Conservation (phyloP, 64 coral and sea anemone species). For the Dendrophyllia cribrosa region DNA sequence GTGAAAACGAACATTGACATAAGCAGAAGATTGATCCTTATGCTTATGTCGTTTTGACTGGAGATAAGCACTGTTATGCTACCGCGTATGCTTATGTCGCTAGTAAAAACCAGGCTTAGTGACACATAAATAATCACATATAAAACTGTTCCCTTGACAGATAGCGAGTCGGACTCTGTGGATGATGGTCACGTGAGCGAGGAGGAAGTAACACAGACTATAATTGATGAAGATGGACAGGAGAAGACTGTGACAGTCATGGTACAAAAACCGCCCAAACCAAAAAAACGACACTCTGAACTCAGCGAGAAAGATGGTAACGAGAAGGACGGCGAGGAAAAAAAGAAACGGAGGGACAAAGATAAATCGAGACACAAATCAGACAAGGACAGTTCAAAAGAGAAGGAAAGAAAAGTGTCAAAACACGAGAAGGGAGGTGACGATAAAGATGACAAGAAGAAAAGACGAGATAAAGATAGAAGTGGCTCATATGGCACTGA, state of each 20-base stretch:
- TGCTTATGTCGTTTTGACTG: too few species aligned
- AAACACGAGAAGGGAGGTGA: constrained; percentile 67
- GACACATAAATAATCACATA: background rate
- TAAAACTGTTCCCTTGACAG: background rate
- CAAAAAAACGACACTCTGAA: background rate
- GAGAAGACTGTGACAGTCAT: constrained; percentile 88
- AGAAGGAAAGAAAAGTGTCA: constrained; percentile 73
- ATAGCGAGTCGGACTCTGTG: constrained; percentile 44
- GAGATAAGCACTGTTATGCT: too few species aligned
- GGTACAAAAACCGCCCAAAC: constrained; percentile 66
- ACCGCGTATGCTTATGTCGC: too few species aligned
- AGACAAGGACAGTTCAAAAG: constrained; percentile 51
- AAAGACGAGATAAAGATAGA: constrained; percentile 60
- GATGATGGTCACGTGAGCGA: constrained; percentile 78
- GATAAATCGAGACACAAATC: constrained; percentile 59
- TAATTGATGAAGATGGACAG: constrained; percentile 83
- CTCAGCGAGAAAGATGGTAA: constrained; percentile 65
- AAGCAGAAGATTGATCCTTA: too few species aligned
- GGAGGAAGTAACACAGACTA: constrained; percentile 83
- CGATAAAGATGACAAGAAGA: constrained; percentile 71
- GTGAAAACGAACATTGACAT: too few species aligned
- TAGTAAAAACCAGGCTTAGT: too few species aligned
- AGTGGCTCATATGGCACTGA: constrained; percentile 24
- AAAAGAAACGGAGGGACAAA: constrained; percentile 71
- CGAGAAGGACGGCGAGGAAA: constrained; percentile 65